Percentiles rank a stretch among this genome's conserved stretches.
Evolutionary conservation across 2,888 invertebrate species (phyloP).

Genomic region (Alloscopus bannaensis): DNA sequence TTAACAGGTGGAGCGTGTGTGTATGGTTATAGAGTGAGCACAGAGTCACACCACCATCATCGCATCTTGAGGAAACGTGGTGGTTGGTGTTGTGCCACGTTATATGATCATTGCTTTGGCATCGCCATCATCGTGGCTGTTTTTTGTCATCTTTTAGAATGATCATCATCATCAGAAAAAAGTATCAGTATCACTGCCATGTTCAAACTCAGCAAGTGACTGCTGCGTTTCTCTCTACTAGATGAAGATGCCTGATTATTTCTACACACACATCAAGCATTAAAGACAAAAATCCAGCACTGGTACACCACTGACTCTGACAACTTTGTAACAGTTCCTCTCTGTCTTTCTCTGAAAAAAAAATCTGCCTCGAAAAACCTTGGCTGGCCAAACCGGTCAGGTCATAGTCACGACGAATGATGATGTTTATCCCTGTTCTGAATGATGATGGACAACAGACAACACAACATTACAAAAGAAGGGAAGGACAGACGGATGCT

Average conservation of each 20-base stretch:
- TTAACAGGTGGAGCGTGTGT: conserved; percentile 31
- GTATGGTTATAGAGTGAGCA: conserved; percentile 14
- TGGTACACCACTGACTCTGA: conserved; percentile 62
- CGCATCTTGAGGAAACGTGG: neutral
- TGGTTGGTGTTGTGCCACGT: neutral
- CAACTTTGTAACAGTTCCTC: conserved; percentile 59
- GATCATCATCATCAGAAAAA: conserved; percentile 32
- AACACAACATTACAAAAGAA: no score
- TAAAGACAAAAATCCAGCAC: conserved; percentile 42
- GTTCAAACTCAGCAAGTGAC: conserved; percentile 32
- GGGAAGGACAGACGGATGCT: no score
- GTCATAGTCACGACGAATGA: conserved; percentile 49
- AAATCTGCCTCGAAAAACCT: no score
- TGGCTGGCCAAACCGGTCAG: conserved; percentile 56
- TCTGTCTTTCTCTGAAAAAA: conserved; percentile 8
- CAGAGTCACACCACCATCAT: neutral
- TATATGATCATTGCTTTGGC: conserved; percentile 22
- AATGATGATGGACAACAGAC: conserved; percentile 14
- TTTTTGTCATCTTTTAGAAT: conserved; percentile 17
- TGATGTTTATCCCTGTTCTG: no score
- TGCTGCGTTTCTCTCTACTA: conserved; percentile 25
- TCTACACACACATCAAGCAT: neutral
- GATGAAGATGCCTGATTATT: conserved; percentile 49
- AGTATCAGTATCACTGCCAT: conserved; percentile 52
- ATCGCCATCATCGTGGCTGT: conserved; percentile 16